These are phyloP conservation scores for Xyrichtys novacula DNA, from an alignment of 2,797 vertebrate genomes.

Conservation along the genomic window DNA sequence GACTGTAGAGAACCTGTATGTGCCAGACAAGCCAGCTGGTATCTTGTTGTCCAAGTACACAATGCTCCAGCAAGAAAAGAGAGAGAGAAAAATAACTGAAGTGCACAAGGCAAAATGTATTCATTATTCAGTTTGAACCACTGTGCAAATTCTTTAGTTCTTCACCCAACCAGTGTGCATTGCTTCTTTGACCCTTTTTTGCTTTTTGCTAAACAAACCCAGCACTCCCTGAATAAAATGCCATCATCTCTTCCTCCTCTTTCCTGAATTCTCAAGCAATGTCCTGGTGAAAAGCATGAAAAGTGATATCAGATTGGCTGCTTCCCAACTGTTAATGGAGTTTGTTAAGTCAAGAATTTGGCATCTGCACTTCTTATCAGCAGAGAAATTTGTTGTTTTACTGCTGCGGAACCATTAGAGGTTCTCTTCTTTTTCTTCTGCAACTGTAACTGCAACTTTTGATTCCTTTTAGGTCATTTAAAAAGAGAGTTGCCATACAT, in stretches of 20 bases:
- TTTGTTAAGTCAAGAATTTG: slow-evolving; percentile 30
- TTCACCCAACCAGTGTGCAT: not conserved
- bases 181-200: not conserved
- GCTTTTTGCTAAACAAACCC: not conserved
- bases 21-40: slow-evolving; percentile 77
- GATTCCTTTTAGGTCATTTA: too few species aligned
- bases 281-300: slow-evolving; percentile 33
- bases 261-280: not conserved
- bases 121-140: slow-evolving; percentile 36
- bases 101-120: slow-evolving; percentile 33
- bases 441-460: too few species aligned
- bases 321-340: slow-evolving; percentile 29
- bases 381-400: slow-evolving; percentile 11
- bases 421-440: slow-evolving; percentile 4
- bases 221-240: slow-evolving; percentile 5
- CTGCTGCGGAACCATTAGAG: not conserved
- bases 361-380: slow-evolving; percentile 23
- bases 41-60: slow-evolving; percentile 64
- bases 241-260: slow-evolving; percentile 26
- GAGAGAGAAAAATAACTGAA: slow-evolving; percentile 22
- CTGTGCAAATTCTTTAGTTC: slow-evolving; percentile 28
- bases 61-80: slow-evolving; percentile 52
- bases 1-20: slow-evolving; percentile 67
- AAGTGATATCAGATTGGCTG: slow-evolving; percentile 45
- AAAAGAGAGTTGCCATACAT: too few species aligned